Evolutionary conservation across 2,888 invertebrate genomes (phyloP).

Genomic region (Digitonthophagus gazella): DNA sequence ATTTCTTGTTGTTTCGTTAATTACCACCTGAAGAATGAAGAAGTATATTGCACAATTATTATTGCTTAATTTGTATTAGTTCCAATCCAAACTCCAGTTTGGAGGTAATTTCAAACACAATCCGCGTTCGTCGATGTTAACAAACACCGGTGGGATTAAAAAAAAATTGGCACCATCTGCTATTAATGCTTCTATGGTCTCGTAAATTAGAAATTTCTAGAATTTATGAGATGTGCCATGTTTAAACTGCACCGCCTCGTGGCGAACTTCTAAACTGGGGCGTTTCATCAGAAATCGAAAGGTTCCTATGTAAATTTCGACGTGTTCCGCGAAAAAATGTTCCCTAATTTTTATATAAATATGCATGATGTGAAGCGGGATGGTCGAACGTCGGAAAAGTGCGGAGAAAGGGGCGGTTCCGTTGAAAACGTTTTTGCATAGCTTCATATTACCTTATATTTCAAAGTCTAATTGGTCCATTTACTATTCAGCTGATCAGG

Average conservation of each 20-base stretch:
- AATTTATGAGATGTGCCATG: neutral
- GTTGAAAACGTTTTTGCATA: constrained; percentile 33
- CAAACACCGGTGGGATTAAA: neutral
- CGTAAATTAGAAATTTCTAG: neutral
- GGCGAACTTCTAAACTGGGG: neutral
- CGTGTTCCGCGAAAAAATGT: neutral
- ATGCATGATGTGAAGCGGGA: neutral
- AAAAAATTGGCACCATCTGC: neutral
- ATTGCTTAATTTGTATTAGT: too few species aligned
- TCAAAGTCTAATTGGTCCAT: constrained; percentile 43
- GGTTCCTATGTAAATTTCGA: neutral
- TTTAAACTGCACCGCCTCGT: neutral
- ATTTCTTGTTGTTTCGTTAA: too few species aligned
- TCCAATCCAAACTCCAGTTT: too few species aligned
- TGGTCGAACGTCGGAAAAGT: neutral
- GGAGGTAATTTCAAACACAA: neutral
- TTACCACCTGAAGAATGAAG: too few species aligned
- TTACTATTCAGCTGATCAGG: constrained; percentile 39
- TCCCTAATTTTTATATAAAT: neutral
- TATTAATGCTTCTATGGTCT: neutral
- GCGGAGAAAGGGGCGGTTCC: constrained; percentile 2
- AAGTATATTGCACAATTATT: too few species aligned
- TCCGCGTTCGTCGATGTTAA: neutral
- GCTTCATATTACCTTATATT: constrained; percentile 41
- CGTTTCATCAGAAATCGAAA: neutral